Base-by-base conservation (phyloP, 1,140 invertebrate genomes). In the Tetramorium simillimum region DNA sequence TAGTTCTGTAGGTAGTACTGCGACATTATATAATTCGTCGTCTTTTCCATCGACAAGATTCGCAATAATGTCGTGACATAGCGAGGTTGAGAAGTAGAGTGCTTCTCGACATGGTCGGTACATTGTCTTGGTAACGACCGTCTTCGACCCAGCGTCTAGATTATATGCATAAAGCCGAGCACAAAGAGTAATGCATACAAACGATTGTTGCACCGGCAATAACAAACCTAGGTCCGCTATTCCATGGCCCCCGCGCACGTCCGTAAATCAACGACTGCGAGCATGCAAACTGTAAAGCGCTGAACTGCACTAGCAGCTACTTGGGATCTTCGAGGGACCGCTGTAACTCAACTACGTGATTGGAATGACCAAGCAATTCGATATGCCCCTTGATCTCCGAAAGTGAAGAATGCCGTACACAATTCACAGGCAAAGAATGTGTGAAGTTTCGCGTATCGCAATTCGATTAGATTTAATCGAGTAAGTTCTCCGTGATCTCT, bases 131-230 rank as follows among this genome's bases (percentile, higher is more conserved):
- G 28, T 84, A 73, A 84, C 80, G 80, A 73, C 69, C 53, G n/a
- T 81, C 77, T 80, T 80, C 53, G 40, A 24, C 24, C 18, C 24
- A 28, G 18, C 40, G 7, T 60, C 53, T 75, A 75, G 69, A 75
- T 84, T 75, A 84, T 84, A 84, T 84, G 69, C 69, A 82, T 82
- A 82, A 82, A 60, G 67, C 80, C 67, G 37, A 24, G 51, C 80
- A 67, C 80, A 84, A 84, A 84, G 80, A 75, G 80, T 84, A 84
- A 84, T 84, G 80, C 80, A 75, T 84, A 84, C 80, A 84, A 84
- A 84, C 80, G 80, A 84, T 84, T 84, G 80, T 73, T 82, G 80
- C 28, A 56, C 49, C 37, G 78, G 65, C 78, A 43, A 72, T 75
- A 75, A 75, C 80, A 84, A 84, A 84, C 69, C 80, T 37, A 21